phyloP scores from a whole-genome alignment of 2,888 invertebrate genomes.

The Pollenia angustigena region DNA sequence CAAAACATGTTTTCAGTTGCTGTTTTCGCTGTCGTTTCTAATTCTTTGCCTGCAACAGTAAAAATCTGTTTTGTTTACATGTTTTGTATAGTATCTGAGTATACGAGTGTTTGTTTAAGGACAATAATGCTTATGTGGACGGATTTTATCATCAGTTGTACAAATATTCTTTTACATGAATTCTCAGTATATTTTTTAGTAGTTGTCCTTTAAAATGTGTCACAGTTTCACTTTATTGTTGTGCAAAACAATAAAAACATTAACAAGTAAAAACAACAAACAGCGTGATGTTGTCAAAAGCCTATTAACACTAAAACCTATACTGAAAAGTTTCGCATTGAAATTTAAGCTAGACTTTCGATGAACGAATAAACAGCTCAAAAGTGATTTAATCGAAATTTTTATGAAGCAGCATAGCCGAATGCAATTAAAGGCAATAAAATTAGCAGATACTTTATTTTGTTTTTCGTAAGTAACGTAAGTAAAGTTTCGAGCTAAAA shows the following conservation, averaged over 20 bases:
- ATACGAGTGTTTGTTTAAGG: neutral
- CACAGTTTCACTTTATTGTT: neutral
- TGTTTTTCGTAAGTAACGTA: no score
- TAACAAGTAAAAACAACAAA: neutral
- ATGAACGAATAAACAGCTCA: no score
- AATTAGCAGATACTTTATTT: no score
- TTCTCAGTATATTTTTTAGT: neutral
- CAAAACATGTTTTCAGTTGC: slow-evolving; percentile 45
- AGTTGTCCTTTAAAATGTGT: slow-evolving; percentile 26
- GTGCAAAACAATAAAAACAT: neutral
- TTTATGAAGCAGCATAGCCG: no score
- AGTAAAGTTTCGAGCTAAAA: no score
- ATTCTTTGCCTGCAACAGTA: slow-evolving; percentile 9
- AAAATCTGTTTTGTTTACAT: slow-evolving; percentile 43
- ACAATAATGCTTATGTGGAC: slow-evolving; percentile 1
- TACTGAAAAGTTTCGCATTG: slow-evolving; percentile 40
- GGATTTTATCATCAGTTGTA: neutral
- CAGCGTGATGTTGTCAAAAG: neutral
- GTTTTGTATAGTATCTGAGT: neutral
- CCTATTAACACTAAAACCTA: slow-evolving; percentile 22
- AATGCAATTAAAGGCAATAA: no score
- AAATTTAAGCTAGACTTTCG: neutral
- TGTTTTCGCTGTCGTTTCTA: slow-evolving; percentile 10
- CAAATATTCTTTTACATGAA: neutral
- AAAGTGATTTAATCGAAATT: no score